Evolutionary conservation across 1,140 invertebrate species (phyloP), one percentile per base, ranked within the genome.

Genomic region (Drosophila baimaii): DNA sequence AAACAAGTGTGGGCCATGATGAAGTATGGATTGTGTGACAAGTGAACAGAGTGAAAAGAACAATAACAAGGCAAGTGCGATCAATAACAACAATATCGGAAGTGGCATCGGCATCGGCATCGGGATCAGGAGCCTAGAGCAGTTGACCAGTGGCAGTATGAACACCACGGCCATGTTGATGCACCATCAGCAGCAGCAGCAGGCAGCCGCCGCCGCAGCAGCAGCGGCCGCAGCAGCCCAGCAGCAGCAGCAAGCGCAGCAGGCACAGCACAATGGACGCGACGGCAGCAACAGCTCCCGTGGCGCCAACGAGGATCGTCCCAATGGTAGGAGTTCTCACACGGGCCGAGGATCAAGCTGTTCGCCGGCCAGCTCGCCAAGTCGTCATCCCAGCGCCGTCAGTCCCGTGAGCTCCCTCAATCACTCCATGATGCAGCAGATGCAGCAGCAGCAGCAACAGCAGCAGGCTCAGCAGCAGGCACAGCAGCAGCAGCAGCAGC

Each of bases 31-130:
- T 93, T 93, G 94, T 93, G 94, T 93, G 82, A 93, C 93, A 92
- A 95, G 94, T 93, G 95, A 95, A 91, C 93, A 94, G 71, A 94
- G 94, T 93, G 91, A 92, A 93, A 93, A 90, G 92, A 93, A 93
- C 55, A 86, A 91, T 56, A 83, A 80, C 77, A 92, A 77, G 47
- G 52, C 41, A 41, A 94, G 71, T 94, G 93, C 92, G 86, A 92
- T 93, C 93, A 91, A 93, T 93, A 75, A 92, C 93, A 75, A 86
- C 93, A 76, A 83, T 74, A 72, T 91, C 29, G 73, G 88, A 51
- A 77, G 39, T 56, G 59, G 19, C n/a, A 51, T 76, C 31, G 41
- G 52, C 6, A 69, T 81, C 46, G 90, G 37, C 7, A 41, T 41
- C 29, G 49, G 51, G 31, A 54, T 54, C 51, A 54, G 51, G 51